Evolutionary conservation across 2,797 vertebrate species (phyloP), one percentile per base, ranked within the genome.

Genomic region (Clarias pachynema): DNA sequence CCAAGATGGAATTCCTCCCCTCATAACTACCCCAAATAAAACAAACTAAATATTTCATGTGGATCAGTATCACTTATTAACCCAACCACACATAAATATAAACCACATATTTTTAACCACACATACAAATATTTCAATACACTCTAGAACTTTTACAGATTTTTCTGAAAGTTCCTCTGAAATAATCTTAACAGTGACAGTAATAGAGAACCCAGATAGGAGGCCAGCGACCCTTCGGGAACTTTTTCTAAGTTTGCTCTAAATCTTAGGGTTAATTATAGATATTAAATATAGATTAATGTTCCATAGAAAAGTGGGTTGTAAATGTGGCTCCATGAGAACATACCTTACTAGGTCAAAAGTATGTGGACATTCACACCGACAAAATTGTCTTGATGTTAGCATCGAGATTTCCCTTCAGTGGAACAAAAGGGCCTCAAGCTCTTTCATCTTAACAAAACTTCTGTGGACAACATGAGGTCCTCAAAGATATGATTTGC

Each of bases 1-100:
- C 70, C 70, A 83, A 83, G 70, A 62, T 74, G 18, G 73, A 68
- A 84, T 84, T 84, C 85, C 75, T 83, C 66, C 66, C 74, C 56
- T 83, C 16, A 74, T 29, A 72, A 83, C 68, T 83, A 72, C 70
- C 70, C 40, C 79, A 80, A 80, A 80, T 80, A 80, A 65, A 80
- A 80, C 79, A 49, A 74, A 49, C 12, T 2, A 77, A 26, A 78
- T 79, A 60, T 73, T 83, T 53, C 59, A 74, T 65, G 57, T 0
- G 4, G 44, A 40, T 63, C 70, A 63, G 82, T 62, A 56, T 75
- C n/a, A 53, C 10, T 22, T 83, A 53, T 74, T 37, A 74, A 16
- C 9, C 24, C 40, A 75, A 53, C 40, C 53, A 66, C 62, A 65
- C 65, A 80, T 44, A 80, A 65, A n/a, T 66, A 53, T 31, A 31